Evolutionary conservation across 2,113 vertebrate species (phyloP).

Genomic region (Cisticola juncidis): DNA sequence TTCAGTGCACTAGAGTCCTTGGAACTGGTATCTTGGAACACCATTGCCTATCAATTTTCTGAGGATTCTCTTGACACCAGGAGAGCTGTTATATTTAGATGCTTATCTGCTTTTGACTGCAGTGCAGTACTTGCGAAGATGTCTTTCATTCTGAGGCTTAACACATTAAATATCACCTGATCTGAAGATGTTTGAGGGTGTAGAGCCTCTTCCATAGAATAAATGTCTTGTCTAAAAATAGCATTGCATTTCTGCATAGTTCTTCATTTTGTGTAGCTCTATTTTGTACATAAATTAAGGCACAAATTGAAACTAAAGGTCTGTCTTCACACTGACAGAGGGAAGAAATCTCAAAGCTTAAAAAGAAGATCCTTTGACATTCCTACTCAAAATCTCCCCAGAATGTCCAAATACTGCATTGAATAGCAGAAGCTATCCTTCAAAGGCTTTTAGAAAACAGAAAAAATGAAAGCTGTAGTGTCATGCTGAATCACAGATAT

Average conservation of each 20-base stretch:
- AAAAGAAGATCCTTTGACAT: slow-evolving; percentile 8
- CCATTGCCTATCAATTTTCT: slow-evolving; percentile 16
- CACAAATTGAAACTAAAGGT: slow-evolving; percentile 17
- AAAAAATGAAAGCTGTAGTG: background rate
- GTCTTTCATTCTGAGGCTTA: slow-evolving; percentile 25
- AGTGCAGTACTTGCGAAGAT: background rate
- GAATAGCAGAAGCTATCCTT: background rate
- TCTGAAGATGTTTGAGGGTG: background rate
- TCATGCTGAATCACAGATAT: background rate
- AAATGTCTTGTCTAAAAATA: slow-evolving; percentile 45
- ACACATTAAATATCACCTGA: slow-evolving; percentile 27
- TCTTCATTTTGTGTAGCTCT: slow-evolving; percentile 11
- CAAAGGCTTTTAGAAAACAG: background rate
- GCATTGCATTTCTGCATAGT: background rate
- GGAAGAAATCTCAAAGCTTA: background rate
- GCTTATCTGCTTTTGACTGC: slow-evolving; percentile 43
- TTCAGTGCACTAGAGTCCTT: background rate
- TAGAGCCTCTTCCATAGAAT: background rate
- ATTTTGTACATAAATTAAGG: slow-evolving; percentile 29
- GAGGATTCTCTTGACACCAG: background rate
- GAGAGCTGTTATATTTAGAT: slow-evolving; percentile 33
- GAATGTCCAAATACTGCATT: background rate
- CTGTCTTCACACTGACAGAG: background rate
- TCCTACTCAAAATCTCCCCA: background rate
- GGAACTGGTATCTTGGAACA: background rate